Base-by-base conservation (phyloP, 2,113 vertebrate species). In the Anguilla rostrata region DNA sequence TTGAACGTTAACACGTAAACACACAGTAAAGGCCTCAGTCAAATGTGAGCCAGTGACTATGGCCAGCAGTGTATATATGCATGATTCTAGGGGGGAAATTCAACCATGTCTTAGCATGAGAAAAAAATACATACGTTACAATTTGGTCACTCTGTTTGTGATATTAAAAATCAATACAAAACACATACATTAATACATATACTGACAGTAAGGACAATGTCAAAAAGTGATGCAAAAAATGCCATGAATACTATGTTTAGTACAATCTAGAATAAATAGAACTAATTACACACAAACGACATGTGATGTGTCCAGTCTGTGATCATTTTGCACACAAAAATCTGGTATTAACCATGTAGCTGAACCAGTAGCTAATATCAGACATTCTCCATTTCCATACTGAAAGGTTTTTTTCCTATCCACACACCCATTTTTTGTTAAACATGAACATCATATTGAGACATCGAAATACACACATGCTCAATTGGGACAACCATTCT, bases 261-360 rank as follows among this genome's bases (percentile, higher is more conserved):
- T 88, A 89, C 66, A 34, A 82, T 87, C 57, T 89, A n/a, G 87
- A 90, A 91, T 91, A 91, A 91, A 91, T 91, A 91, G 87, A 87
- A 84, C 14, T 81, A 88, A 90, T 7, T 79, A 88, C 75, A 87
- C 79, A 81, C 80, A 57, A 49, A 53, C 81, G 56, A 53, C 39
- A 63, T 40, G 60, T 83, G 49, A 66, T 84, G 84, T 85, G 29
- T 83, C 29, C 11, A 26, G 46, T 49, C 15, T 82, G 56, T 81
- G 79, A 56, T 66, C 26, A n/a, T 12, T 86, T 43, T 57, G 84
- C 81, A 85, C 8, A 80, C 15, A 39, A 57, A 83, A 41, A 29
- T 39, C 39, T 43, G 46, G 22, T 49, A 75, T 39, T 86, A 53
- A 49, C 82, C 79, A 60, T 88, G 80, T 75, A 87, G 34, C 87